phyloP scores from a whole-genome alignment of 1,140 invertebrate genomes.

The Trypoxylus dichotomus region DNA sequence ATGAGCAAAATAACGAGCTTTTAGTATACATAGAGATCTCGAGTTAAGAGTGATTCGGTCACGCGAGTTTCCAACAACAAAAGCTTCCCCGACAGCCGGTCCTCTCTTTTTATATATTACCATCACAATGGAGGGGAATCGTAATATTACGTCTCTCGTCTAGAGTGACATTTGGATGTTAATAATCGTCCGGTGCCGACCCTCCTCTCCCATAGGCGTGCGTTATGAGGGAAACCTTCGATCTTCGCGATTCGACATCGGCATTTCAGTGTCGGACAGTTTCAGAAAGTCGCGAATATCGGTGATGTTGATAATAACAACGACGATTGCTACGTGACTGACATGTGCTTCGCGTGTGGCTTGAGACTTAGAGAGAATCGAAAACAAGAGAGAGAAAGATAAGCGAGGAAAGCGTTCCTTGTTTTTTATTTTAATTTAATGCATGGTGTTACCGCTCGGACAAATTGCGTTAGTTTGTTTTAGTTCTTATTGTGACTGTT shows the following conservation, averaged over 20 bases:
- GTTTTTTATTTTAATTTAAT: neutral
- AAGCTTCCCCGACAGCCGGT: neutral
- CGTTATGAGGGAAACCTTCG: constrained; percentile 37
- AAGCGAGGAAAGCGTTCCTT: neutral
- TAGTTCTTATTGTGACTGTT: constrained; percentile 1
- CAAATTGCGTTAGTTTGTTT: constrained; percentile 17
- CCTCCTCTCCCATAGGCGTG: constrained; percentile 34
- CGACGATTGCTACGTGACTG: constrained; percentile 12
- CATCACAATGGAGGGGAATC: constrained; percentile 38
- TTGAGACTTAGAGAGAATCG: neutral
- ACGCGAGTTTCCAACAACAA: constrained; percentile 25
- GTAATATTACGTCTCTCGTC: constrained; percentile 27
- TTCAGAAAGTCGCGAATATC: constrained; percentile 26
- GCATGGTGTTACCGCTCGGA: neutral
- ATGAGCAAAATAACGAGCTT: constrained; percentile 13
- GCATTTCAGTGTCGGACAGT: constrained; percentile 36
- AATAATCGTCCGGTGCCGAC: constrained; percentile 34
- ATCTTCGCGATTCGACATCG: constrained; percentile 25
- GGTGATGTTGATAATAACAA: constrained; percentile 38
- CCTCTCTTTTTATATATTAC: neutral
- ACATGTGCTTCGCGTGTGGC: constrained; percentile 29
- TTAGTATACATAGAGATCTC: constrained; percentile 23
- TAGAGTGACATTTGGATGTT: constrained; percentile 41
- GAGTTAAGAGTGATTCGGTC: constrained; percentile 29
- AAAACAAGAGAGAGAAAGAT: neutral